Evolutionary conservation across 2,888 invertebrate genomes (phyloP), one percentile per base, ranked within the genome.

Genomic region (Rotaria socialis): DNA sequence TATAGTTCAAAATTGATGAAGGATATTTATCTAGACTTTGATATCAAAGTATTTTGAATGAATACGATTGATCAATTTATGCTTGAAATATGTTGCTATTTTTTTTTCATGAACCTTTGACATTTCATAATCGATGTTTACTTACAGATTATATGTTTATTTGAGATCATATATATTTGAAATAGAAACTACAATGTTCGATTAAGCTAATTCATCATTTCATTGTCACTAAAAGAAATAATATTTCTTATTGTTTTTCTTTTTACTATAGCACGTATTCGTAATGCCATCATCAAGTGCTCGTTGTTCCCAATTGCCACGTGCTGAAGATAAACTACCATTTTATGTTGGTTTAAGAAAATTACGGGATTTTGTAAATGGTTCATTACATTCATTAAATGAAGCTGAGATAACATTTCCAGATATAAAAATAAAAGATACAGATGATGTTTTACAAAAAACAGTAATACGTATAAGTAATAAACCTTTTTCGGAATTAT

Each of bases 211-310:
- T 35, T 35, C 35, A 35, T 35, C 35, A 35, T 35, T 35, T 35
- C 35, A 35, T 35, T 35, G 35, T 35, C 35, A 35, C 2, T 35
- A 35, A 35, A 35, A 35, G 3, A 8, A 50, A 27, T 5, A n/a
- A 24, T 55, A 11, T n/a, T 50, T 43, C 47, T 8, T 14, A 27
- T 85, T 6, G 7, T 16, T 56, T 87, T 67, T 86, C 75, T 88
- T 89, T 88, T 87, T 89, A 86, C 93, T 92, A 24, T 93, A 97
- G 96, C 95, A 95, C 91, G 95, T 97, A 93, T 98, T 96, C 95
- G 97, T 98, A 90, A 97, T 97, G 97, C 97, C 97, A 88, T 97
- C 97, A 86, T 97, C 97, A 85, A 96, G 96, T 90, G 97, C 97
- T 85, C 94, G 97, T 86, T 97, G 96, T 92, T 96, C 97, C 67